Percentiles rank a stretch among this genome's conserved stretches.
phyloP scores from a whole-genome alignment of 2,113 vertebrate species.

The Toxotes chatareus region DNA sequence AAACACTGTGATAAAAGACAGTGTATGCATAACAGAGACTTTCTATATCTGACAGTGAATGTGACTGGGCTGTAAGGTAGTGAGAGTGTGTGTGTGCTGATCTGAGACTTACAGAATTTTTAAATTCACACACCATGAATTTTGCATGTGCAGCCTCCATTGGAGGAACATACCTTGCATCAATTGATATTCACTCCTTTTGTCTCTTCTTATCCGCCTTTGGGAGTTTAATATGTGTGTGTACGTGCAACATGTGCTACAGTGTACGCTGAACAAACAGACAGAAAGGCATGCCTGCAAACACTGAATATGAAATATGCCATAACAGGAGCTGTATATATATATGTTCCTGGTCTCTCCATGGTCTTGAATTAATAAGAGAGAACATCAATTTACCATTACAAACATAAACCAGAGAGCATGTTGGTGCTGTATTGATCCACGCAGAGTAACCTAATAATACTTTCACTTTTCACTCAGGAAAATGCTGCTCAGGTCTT shows the following conservation, averaged over 20 bases:
- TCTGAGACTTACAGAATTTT: background rate
- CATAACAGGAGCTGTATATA: background rate
- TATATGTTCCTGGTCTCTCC: background rate
- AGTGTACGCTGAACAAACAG: background rate
- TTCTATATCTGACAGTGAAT: slow-evolving; percentile 10
- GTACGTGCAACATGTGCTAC: background rate
- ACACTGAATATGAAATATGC: background rate
- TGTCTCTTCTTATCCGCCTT: background rate
- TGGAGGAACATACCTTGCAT: background rate
- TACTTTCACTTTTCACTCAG: background rate
- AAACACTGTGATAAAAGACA: slow-evolving; percentile 5
- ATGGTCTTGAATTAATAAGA: slow-evolving; percentile 18
- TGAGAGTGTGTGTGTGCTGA: background rate
- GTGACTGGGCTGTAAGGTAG: background rate
- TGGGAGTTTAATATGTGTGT: background rate
- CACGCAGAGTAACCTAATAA: background rate
- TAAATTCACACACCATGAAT: background rate
- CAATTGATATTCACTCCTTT: background rate
- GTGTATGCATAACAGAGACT: background rate
- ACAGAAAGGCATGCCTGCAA: background rate
- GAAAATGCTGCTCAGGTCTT: background rate
- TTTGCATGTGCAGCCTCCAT: background rate
- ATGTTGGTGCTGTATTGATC: slow-evolving; percentile 24
- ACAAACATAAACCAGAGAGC: slow-evolving; percentile 7
- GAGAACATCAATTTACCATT: background rate